Percentiles rank a stretch among this genome's conserved stretches.
These are phyloP conservation scores for Andrena hattorfiana DNA, from an alignment of 2,888 invertebrate genomes.

Conservation along the genomic window DNA sequence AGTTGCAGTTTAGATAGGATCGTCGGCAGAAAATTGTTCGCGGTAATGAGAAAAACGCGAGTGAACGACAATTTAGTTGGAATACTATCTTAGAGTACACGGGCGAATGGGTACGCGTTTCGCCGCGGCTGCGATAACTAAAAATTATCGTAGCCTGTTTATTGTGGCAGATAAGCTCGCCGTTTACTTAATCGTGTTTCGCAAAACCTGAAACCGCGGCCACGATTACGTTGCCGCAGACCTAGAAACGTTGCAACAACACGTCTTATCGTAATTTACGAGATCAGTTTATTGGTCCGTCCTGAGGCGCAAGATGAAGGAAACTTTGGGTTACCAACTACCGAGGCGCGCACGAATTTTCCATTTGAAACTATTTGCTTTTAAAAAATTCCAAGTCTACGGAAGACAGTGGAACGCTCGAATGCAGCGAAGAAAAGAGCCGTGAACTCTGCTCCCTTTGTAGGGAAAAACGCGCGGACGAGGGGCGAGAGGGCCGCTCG, in stretches of 20 bases:
- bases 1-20: neutral
- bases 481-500: slow-evolving; percentile 25
- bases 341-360: neutral
- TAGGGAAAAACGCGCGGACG: neutral
- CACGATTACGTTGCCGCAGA: slow-evolving; percentile 10
- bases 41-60: slow-evolving; percentile 28
- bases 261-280: slow-evolving; percentile 52
- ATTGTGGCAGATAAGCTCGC: slow-evolving; percentile 51
- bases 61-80: slow-evolving; percentile 33
- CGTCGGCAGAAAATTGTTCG: slow-evolving; percentile 8
- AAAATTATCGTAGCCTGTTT: slow-evolving; percentile 60
- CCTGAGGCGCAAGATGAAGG: neutral
- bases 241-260: slow-evolving; percentile 16
- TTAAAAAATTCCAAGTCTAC: no score
- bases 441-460: neutral
- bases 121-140: slow-evolving; percentile 43
- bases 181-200: slow-evolving; percentile 61
- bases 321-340: neutral
- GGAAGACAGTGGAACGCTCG: no score
- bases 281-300: slow-evolving; percentile 36
- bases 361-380: neutral
- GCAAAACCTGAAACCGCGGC: slow-evolving; percentile 36
- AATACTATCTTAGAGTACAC: slow-evolving; percentile 28
- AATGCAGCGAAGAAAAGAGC: neutral
- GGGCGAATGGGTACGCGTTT: slow-evolving; percentile 10